phyloP scores from a whole-genome alignment of 2,888 invertebrate species.

The Rhamnusium bicolor region DNA sequence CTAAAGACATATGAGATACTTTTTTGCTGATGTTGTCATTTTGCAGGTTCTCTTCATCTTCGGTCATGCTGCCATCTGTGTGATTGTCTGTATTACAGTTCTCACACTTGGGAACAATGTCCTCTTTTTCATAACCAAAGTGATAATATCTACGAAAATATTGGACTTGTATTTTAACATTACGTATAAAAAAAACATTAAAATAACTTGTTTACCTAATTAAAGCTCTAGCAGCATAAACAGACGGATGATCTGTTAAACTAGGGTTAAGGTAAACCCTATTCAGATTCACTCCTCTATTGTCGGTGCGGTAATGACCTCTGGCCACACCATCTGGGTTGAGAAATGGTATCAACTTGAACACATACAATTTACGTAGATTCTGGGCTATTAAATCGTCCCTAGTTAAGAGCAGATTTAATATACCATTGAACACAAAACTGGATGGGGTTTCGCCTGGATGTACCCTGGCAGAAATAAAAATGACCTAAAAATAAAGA shows the following conservation, averaged over 20 bases:
- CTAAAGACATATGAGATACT: slow-evolving; percentile 67
- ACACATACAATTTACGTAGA: slow-evolving; percentile 84
- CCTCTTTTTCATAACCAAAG: slow-evolving; percentile 77
- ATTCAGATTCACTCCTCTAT: slow-evolving; percentile 90
- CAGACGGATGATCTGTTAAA: slow-evolving; percentile 83
- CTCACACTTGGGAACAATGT: slow-evolving; percentile 63
- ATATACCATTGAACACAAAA: slow-evolving; percentile 91
- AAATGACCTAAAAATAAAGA: slow-evolving; percentile 77
- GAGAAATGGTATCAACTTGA: slow-evolving; percentile 91
- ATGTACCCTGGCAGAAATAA: slow-evolving; percentile 91
- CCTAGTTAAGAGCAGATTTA: slow-evolving; percentile 83
- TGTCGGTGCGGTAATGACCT: slow-evolving; percentile 91
- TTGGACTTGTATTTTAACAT: neutral
- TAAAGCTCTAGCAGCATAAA: slow-evolving; percentile 87
- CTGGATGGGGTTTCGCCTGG: slow-evolving; percentile 94
- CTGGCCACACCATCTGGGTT: slow-evolving; percentile 93
- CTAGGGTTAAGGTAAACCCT: slow-evolving; percentile 89
- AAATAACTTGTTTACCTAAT: slow-evolving; percentile 71
- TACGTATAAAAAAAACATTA: neutral
- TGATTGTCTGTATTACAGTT: slow-evolving; percentile 48
- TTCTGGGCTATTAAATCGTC: slow-evolving; percentile 84
- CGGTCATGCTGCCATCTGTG: slow-evolving; percentile 39
- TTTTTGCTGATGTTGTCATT: slow-evolving; percentile 62
- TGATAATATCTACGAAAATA: slow-evolving; percentile 77
- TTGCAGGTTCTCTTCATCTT: slow-evolving; percentile 50